Percentiles rank a stretch among this genome's conserved stretches.
Conservation (phyloP, 2,888 invertebrate genomes). For the Cetonia aurata region DNA sequence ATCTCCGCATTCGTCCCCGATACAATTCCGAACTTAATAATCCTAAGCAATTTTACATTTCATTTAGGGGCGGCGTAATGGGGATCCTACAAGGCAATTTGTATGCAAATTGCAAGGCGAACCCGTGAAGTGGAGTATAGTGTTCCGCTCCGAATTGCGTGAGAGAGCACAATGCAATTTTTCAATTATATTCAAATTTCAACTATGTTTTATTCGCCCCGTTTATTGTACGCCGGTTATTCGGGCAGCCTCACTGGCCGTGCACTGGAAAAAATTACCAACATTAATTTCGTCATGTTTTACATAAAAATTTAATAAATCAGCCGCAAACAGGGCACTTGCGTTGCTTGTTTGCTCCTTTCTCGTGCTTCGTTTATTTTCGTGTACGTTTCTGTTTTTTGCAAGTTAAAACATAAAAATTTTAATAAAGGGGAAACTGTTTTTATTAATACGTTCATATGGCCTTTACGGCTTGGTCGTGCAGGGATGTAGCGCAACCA, state of each 20-base stretch:
- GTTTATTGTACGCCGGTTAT: slow-evolving; percentile 24
- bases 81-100: slow-evolving; percentile 47
- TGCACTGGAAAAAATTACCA: slow-evolving; percentile 25
- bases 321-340: slow-evolving; percentile 10
- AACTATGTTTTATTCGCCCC: slow-evolving; percentile 36
- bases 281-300: slow-evolving; percentile 32
- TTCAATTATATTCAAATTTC: slow-evolving; percentile 42
- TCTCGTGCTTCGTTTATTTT: not conserved
- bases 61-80: slow-evolving; percentile 39
- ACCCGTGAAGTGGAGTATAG: slow-evolving; percentile 33
- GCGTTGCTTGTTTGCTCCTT: slow-evolving; percentile 3
- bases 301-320: slow-evolving; percentile 44
- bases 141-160: slow-evolving; percentile 22
- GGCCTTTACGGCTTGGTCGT: not conserved
- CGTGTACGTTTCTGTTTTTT: slow-evolving; percentile 6
- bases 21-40: slow-evolving; percentile 42
- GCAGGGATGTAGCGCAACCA: not conserved
- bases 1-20: not conserved
- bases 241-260: no score
- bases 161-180: slow-evolving; percentile 33
- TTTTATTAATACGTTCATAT: slow-evolving; percentile 26
- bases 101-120: slow-evolving; percentile 44
- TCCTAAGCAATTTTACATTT: slow-evolving; percentile 43
- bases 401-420: slow-evolving; percentile 21
- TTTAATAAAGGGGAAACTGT: slow-evolving; percentile 30